Conservation (phyloP, 1,140 invertebrate species). For the Hyphantria cunea region DNA sequence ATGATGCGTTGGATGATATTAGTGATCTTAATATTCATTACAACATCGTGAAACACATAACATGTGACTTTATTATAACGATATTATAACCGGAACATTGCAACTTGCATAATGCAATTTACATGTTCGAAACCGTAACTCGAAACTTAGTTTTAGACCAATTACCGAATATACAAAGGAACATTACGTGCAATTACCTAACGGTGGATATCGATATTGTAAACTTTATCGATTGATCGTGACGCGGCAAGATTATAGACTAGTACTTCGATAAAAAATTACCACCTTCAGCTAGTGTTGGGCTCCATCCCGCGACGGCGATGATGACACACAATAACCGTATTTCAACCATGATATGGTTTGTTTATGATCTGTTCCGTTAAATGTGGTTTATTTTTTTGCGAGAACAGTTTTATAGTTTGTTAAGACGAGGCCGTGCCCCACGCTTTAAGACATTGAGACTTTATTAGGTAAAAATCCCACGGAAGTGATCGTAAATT, state of each 20-base stretch:
- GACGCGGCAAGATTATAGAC: slow-evolving; percentile 36
- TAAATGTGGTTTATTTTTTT: slow-evolving; percentile 51
- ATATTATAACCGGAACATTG: no score
- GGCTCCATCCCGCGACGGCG: slow-evolving; percentile 37
- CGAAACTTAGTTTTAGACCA: slow-evolving; percentile 3
- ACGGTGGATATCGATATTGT: slow-evolving; percentile 36
- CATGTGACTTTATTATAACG: no score
- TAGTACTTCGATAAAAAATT: slow-evolving; percentile 43
- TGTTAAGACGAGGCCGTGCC: slow-evolving; percentile 57
- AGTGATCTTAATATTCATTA: neutral
- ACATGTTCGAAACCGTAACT: neutral
- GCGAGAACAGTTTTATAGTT: slow-evolving; percentile 61
- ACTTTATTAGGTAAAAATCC: slow-evolving; percentile 48
- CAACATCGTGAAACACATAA: no score
- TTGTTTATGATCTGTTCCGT: slow-evolving; percentile 38
- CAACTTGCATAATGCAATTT: no score
- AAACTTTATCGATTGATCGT: slow-evolving; percentile 31
- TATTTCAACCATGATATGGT: slow-evolving; percentile 51
- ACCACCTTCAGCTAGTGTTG: slow-evolving; percentile 51
- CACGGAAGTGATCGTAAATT: slow-evolving; percentile 51
- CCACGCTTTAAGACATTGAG: slow-evolving; percentile 55
- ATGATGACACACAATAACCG: slow-evolving; percentile 40
- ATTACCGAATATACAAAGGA: slow-evolving; percentile 14
- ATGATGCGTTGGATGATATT: neutral
- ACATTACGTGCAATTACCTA: slow-evolving; percentile 40